Conservation (phyloP, 2,888 invertebrate genomes). For the Chirona hameri region DNA sequence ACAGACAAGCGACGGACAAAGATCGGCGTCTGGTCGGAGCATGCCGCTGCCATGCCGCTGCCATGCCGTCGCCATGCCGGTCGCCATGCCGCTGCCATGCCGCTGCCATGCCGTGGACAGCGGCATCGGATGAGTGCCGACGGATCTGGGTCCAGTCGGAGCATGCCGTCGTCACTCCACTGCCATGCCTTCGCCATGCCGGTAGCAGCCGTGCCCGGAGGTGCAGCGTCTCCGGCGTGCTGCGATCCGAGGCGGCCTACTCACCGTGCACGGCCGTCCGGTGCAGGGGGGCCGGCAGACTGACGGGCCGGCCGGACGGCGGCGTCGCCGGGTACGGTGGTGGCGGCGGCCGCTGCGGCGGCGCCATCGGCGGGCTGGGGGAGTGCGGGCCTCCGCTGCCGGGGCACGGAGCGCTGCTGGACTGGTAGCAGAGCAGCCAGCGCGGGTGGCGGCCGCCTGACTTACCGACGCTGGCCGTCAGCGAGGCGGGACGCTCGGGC, state of each 20-base stretch:
- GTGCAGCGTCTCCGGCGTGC: too few relatives aligned
- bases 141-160: too few relatives aligned
- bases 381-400: slow-evolving; percentile 46
- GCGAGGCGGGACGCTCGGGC: slow-evolving; percentile 2
- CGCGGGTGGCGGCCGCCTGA: slow-evolving; percentile 66
- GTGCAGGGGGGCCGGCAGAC: slow-evolving; percentile 4
- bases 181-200: too few relatives aligned
- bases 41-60: too few relatives aligned
- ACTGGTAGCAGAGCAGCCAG: slow-evolving; percentile 69
- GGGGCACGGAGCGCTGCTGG: slow-evolving; percentile 53
- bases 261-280: neutral
- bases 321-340: neutral
- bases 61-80: too few relatives aligned
- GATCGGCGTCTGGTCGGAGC: too few relatives aligned
- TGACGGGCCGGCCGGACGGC: slow-evolving; percentile 5
- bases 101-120: too few relatives aligned
- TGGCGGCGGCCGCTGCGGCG: neutral
- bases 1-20: too few relatives aligned
- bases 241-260: neutral
- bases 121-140: too few relatives aligned
- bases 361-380: slow-evolving; percentile 27
- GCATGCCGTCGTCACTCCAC: too few relatives aligned
- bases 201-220: too few relatives aligned
- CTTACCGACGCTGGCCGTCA: slow-evolving; percentile 26
- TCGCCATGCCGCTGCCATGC: too few relatives aligned